Percentiles rank a stretch among this genome's conserved stretches.
Evolutionary conservation across 1,140 invertebrate genomes (phyloP).

Genomic region (Atta colombica): DNA sequence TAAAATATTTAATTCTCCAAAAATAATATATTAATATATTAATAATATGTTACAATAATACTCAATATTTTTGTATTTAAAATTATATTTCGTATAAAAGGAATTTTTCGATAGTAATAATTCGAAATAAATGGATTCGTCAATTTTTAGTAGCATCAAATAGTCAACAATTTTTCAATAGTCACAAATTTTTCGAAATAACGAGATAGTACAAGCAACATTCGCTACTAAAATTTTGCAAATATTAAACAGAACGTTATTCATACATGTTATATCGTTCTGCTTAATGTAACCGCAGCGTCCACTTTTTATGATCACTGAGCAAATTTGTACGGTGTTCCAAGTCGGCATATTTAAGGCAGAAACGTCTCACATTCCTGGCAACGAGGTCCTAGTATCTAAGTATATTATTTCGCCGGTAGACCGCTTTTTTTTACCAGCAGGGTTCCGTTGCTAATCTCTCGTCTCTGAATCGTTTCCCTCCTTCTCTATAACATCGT

Average conservation of each 20-base stretch:
- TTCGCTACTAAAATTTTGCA: constrained; percentile 21
- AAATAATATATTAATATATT: neutral
- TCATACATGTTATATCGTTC: neutral
- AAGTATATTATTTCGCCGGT: constrained; percentile 76
- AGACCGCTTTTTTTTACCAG: constrained; percentile 74
- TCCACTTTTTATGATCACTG: constrained; percentile 49
- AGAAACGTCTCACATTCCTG: constrained; percentile 73
- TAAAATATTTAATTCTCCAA: neutral
- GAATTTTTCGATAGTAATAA: neutral
- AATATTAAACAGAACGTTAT: constrained; percentile 11
- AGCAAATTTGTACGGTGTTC: constrained; percentile 71
- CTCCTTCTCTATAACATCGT: constrained; percentile 21
- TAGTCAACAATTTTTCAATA: neutral
- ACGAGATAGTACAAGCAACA: neutral
- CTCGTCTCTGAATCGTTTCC: constrained; percentile 62
- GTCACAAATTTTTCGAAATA: neutral
- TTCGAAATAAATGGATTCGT: neutral
- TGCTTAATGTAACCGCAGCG: constrained; percentile 15
- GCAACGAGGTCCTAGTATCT: constrained; percentile 68
- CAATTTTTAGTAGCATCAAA: neutral
- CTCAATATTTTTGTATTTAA: neutral
- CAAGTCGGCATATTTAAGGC: constrained; percentile 51
- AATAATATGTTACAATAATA: neutral
- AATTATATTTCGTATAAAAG: neutral
- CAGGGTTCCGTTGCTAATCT: constrained; percentile 77